These are phyloP conservation scores for Gasteruption jaculator DNA, from an alignment of 2,888 invertebrate genomes.

Conservation along the genomic window DNA sequence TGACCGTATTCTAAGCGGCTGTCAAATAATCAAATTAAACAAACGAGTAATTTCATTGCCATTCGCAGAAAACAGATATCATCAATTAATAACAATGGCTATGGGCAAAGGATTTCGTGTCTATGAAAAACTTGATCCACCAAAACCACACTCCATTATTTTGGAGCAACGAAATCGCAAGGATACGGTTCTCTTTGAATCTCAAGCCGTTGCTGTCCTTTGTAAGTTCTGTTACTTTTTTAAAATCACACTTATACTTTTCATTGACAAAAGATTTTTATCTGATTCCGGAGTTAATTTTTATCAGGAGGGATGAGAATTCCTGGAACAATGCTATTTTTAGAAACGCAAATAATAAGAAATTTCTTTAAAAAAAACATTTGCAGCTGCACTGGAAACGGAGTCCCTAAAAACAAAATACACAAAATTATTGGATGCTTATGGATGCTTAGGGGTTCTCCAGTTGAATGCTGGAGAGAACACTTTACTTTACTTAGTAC, in stretches of 20 bases:
- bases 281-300: conserved; percentile 6
- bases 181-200: conserved; percentile 85
- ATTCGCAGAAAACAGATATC: no score
- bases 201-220: conserved; percentile 83
- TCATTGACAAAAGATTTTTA: conserved; percentile 1
- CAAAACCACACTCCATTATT: conserved; percentile 84
- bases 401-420: conserved; percentile 87
- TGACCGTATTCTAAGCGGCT: no score
- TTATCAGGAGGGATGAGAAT: conserved; percentile 10
- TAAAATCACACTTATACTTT: not conserved
- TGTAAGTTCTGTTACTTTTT: conserved; percentile 55
- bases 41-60: no score
- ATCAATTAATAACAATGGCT: conserved; percentile 68
- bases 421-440: conserved; percentile 87
- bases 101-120: conserved; percentile 92
- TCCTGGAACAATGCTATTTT: conserved; percentile 2
- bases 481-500: conserved; percentile 81
- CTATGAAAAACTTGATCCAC: conserved; percentile 80
- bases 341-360: conserved; percentile 5
- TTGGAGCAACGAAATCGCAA: conserved; percentile 85
- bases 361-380: no score
- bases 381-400: conserved; percentile 74
- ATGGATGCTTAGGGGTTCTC: conserved; percentile 92
- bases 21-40: no score
- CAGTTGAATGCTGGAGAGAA: conserved; percentile 82